Conservation (phyloP, 2,113 vertebrate species). For the Thunnus thynnus region DNA sequence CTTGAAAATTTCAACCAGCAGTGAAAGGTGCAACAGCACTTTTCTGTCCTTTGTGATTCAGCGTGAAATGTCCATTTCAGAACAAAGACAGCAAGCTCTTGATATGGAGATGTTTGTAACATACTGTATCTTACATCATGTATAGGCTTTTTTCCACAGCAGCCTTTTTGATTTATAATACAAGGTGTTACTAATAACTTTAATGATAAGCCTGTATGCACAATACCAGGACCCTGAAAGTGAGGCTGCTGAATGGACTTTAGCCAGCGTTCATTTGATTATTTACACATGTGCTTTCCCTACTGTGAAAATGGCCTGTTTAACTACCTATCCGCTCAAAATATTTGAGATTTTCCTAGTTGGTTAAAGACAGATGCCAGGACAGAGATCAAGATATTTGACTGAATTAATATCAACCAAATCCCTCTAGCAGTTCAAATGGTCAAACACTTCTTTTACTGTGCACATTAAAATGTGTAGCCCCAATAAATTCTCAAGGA, state of each 20-base stretch:
- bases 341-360: neutral
- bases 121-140: no score
- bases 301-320: no score
- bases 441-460: neutral
- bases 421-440: neutral
- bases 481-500: neutral
- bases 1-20: conserved; percentile 21
- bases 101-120: neutral
- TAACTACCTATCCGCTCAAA: neutral
- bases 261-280: no score
- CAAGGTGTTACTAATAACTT: no score
- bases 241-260: no score
- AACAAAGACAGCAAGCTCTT: neutral
- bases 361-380: conserved; percentile 1
- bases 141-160: no score
- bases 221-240: no score
- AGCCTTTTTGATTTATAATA: no score
- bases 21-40: neutral
- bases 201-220: no score
- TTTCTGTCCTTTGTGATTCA: conserved; percentile 13
- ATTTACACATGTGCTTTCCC: no score
- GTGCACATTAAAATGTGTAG: conserved; percentile 12
- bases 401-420: conserved; percentile 12
- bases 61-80: conserved; percentile 12
- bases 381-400: conserved; percentile 1